A percentile compares a stretch with the other conserved stretches of the same genome.
phyloP scores from a whole-genome alignment of 2,113 vertebrate genomes.

The Notothenia rossii region DNA sequence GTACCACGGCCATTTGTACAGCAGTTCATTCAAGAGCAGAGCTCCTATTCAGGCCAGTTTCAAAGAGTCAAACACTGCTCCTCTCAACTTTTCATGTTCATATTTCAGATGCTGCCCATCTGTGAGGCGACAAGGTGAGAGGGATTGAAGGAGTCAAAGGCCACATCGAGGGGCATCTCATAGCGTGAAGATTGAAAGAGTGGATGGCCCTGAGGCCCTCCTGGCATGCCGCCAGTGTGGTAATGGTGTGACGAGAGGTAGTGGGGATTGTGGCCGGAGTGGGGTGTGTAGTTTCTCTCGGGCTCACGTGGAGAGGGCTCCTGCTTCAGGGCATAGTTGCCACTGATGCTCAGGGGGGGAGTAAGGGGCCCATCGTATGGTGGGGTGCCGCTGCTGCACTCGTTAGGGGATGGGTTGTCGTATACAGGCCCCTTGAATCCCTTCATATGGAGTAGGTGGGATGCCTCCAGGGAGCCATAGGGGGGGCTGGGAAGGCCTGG shows the following conservation, averaged over 20 bases:
- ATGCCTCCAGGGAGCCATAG: constrained; percentile 92
- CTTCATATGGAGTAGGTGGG: constrained; percentile 92
- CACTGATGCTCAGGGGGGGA: constrained; percentile 93
- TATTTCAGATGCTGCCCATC: constrained; percentile 86
- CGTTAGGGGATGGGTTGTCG: constrained; percentile 87
- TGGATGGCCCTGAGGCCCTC: constrained; percentile 84
- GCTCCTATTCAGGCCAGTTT: background rate
- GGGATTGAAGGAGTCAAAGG: constrained; percentile 89
- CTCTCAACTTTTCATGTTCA: constrained; percentile 1
- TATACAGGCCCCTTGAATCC: constrained; percentile 90
- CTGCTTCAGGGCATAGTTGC: constrained; percentile 95
- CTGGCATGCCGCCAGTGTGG: constrained; percentile 79
- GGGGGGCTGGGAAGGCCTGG: constrained; percentile 95
- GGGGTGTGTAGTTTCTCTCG: constrained; percentile 87
- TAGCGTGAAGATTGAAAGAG: constrained; percentile 89
- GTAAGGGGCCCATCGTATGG: constrained; percentile 95
- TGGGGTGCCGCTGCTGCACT: constrained; percentile 86
- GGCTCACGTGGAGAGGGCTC: constrained; percentile 90
- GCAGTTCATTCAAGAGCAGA: constrained; percentile 29
- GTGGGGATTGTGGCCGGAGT: constrained; percentile 74
- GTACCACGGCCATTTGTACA: constrained; percentile 29
- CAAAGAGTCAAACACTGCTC: constrained; percentile 78
- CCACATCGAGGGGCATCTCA: constrained; percentile 92
- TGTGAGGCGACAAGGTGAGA: constrained; percentile 87
- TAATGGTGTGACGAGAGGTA: constrained; percentile 85